Conservation (phyloP, 2,113 vertebrate species). For the Sapajus apella region DNA sequence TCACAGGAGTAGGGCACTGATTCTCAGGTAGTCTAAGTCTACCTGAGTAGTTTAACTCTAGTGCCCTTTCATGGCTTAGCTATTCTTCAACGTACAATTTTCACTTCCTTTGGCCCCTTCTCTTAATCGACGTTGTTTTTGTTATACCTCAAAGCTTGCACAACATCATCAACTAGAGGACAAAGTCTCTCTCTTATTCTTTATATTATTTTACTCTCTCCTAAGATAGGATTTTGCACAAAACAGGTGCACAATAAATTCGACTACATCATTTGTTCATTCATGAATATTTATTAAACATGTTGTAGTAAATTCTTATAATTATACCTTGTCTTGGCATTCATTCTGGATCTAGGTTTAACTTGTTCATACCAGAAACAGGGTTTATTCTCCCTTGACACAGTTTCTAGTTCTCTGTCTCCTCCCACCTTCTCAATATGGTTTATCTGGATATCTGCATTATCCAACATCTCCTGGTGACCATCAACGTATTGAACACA, state of each 20-base stretch:
- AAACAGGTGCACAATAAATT: not conserved
- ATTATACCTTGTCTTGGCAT: not conserved
- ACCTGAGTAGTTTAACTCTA: not conserved
- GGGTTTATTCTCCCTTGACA: not conserved
- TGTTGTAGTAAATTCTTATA: not conserved
- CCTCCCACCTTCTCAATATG: not conserved
- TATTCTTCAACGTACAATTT: not conserved
- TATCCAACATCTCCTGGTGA: not conserved
- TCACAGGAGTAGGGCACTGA: not conserved
- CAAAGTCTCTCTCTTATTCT: not conserved
- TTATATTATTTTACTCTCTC: not conserved
- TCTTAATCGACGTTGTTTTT: not conserved
- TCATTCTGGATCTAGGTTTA: not conserved
- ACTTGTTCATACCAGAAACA: not conserved
- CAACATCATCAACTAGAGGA: not conserved
- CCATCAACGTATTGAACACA: too few relatives aligned
- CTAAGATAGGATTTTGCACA: not conserved
- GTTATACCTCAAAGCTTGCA: not conserved
- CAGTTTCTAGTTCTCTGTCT: not conserved
- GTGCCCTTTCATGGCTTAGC: not conserved
- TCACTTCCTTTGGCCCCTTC: not conserved
- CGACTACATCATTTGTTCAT: not conserved
- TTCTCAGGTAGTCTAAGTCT: not conserved
- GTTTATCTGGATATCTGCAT: not conserved
- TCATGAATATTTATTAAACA: not conserved